Conservation (phyloP, 2,797 vertebrate species). For the Alfaro cultratus region DNA sequence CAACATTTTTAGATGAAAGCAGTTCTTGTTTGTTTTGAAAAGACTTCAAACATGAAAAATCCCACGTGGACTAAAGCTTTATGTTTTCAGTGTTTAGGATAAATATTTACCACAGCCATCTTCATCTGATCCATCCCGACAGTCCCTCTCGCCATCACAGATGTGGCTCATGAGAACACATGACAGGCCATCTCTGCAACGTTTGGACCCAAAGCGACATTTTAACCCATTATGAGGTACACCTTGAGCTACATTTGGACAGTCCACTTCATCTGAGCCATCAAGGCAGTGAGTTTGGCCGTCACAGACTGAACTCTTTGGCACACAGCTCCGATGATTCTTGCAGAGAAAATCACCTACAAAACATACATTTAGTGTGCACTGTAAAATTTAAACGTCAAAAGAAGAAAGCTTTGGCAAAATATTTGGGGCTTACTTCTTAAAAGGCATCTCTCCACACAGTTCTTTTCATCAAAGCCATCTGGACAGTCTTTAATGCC, state of each 20-base stretch:
- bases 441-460: conserved; percentile 55
- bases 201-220: conserved; percentile 67
- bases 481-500: conserved; percentile 84
- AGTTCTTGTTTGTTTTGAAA: neutral
- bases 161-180: conserved; percentile 79
- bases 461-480: conserved; percentile 84
- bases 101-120: conserved; percentile 67
- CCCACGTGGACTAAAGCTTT: neutral
- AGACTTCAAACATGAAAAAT: neutral
- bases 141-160: conserved; percentile 85
- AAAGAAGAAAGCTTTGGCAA: neutral
- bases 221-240: conserved; percentile 1
- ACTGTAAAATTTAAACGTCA: neutral
- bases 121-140: conserved; percentile 88
- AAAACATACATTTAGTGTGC: neutral
- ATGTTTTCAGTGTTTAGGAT: neutral
- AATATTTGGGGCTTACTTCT: conserved; percentile 35
- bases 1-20: neutral
- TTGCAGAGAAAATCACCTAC: conserved; percentile 73
- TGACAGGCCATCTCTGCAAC: conserved; percentile 68
- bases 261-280: conserved; percentile 74
- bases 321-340: conserved; percentile 69
- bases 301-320: conserved; percentile 69
- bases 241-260: conserved; percentile 16
- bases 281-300: conserved; percentile 74